Base-by-base conservation (phyloP, 1,140 invertebrate species). In the Saccostrea echinata region DNA sequence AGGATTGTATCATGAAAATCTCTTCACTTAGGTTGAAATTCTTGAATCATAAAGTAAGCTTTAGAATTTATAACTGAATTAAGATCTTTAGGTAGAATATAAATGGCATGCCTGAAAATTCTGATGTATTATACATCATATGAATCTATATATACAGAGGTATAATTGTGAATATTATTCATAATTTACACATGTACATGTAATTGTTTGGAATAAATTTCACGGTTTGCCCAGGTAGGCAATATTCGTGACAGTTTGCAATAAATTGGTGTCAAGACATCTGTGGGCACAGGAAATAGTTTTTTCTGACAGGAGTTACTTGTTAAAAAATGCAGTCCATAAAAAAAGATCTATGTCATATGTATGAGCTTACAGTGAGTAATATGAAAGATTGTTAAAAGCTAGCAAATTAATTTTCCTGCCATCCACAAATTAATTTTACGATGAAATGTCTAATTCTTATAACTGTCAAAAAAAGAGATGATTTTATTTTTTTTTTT, bases 181-280 rank as follows among this genome's bases (percentile, higher is more conserved):
- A n/a, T 61, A 61, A 21, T 6, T 21, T 61, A 61, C n/a, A 21
- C n/a, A 21, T 61, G 18, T 61, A 61, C 16, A 61, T 61, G 55
- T 71, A 71, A 71, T 24, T 71, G 64, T 71, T 76, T 9, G 27
- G 27, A 76, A 76, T 76, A 76, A 76, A 76, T 76, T 76, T 76
- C 68, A 76, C 68, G 27, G 68, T 30, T 30, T 30, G 68, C 30
- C 64, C 27, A 30, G 68, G 11, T 16, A 30, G 68, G 68, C 30
- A 76, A 30, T 76, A 76, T 33, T 71, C 24, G 33, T 76, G 68
- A 76, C 68, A 76, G 68, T 76, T 76, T 33, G 27, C 24, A 30
- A 76, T 76, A 27, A 76, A 76, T 76, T 76, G 30, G 30, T 76
- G 68, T 76, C 68, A 76, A 33, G 68, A 76, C 68, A 76, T 30